Base-by-base conservation (phyloP, 2,797 vertebrate genomes). In the Botia almorhae region DNA sequence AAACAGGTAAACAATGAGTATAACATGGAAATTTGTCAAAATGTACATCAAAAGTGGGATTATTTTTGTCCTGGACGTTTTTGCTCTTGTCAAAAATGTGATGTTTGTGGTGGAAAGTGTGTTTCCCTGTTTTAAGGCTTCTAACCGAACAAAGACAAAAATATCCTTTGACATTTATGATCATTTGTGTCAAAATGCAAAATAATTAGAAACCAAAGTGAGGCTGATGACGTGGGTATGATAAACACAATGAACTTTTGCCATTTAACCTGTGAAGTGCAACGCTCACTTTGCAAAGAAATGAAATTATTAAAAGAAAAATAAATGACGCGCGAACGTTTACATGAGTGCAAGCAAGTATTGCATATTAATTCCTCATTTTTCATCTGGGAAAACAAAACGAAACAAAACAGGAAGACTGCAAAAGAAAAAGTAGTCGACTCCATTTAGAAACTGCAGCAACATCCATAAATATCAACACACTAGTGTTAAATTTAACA, bases 271-370 rank as follows among this genome's bases (percentile, higher is more conserved):
- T 92, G 89, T 93, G 94, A 92, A 92, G 93, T 94, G 95, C 95
- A 95, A 94, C 91, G 92, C 93, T 88, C 91, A 96, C 95, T 96
- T 96, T 96, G 96, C 92, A 88, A 95, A 94, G 89, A 95, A 93
- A 94, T 93, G 87, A 91, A 93, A 91, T 86, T 89, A 90, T 88
- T 89, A 94, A 93, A 91, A 92, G 80, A 56, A 91, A 93, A 93
- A 90, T 83, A 88, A 90, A 91, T 89, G 70, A 92, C 93, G 94
- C 95, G 93, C 93, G 93, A 93, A 85, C 92, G 91, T 93, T 92
- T 92, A 95, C 90, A 93, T 93, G 95, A 94, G 96, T 96, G 96
- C 95, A 96, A 96, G 95, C 95, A 95, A 94, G 93, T 96, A 95
- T 98, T 99, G 97, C 96, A 98, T 98, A 97, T 96, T 72, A 76